Evolutionary conservation across 1,140 invertebrate species (phyloP).

Genomic region (Drosophila busckii): DNA sequence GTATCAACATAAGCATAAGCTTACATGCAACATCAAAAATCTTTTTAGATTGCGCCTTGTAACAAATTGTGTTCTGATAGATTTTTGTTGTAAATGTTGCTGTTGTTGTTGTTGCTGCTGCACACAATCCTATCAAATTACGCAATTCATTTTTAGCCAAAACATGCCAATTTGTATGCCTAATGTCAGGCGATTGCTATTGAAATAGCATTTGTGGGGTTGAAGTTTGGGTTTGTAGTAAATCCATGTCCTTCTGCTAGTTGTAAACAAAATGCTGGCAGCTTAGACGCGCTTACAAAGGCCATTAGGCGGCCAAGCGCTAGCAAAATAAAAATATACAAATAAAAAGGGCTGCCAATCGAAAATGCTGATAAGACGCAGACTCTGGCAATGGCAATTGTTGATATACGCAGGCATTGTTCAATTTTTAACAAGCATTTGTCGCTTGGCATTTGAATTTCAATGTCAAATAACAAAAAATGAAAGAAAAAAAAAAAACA

Average conservation of each 20-base stretch:
- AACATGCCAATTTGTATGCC: conserved; percentile 69
- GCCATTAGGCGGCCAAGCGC: conserved; percentile 59
- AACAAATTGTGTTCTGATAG: conserved; percentile 21
- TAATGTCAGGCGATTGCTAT: conserved; percentile 18
- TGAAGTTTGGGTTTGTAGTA: neutral
- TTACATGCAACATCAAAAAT: conserved; percentile 38
- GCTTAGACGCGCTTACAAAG: conserved; percentile 67
- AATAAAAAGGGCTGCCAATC: conserved; percentile 21
- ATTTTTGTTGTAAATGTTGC: conserved; percentile 1
- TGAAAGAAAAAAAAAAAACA: neutral
- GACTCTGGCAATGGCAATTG: conserved; percentile 39
- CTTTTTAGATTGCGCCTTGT: conserved; percentile 34
- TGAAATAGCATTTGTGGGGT: neutral
- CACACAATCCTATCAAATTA: conserved; percentile 57
- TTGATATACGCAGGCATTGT: conserved; percentile 47
- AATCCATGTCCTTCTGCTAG: conserved; percentile 24
- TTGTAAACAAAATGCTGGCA: conserved; percentile 37
- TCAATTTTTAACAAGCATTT: conserved; percentile 47
- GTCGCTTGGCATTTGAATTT: conserved; percentile 62
- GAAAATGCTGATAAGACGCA: conserved; percentile 38
- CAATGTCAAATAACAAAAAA: conserved; percentile 37
- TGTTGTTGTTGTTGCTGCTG: neutral
- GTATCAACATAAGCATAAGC: conserved; percentile 41
- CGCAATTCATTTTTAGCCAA: conserved; percentile 70
- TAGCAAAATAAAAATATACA: conserved; percentile 7